Conservation (phyloP, 1,140 invertebrate genomes). For the Formica exsecta region DNA sequence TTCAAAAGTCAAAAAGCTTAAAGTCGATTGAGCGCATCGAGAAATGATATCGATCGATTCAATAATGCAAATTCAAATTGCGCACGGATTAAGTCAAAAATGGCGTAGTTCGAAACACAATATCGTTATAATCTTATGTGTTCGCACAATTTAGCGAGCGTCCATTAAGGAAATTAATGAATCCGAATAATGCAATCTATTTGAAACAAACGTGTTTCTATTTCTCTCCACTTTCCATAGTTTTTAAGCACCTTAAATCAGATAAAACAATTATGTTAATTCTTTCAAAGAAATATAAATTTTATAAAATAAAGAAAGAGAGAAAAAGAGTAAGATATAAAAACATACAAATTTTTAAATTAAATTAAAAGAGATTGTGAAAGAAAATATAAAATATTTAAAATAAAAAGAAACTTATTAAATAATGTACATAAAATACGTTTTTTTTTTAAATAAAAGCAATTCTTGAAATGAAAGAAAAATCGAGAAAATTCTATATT, state of each 20-base stretch:
- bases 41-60: conserved; percentile 33
- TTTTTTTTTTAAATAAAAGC: neutral
- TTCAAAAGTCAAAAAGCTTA: conserved; percentile 36
- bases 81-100: too few relatives aligned
- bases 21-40: conserved; percentile 60
- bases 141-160: neutral
- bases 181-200: neutral
- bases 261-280: neutral
- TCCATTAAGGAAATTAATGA: neutral
- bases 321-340: neutral
- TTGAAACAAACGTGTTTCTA: neutral
- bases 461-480: neutral
- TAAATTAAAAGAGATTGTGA: neutral
- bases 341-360: neutral
- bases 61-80: conserved; percentile 26
- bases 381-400: neutral
- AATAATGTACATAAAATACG: neutral
- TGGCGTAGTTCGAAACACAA: neutral
- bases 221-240: neutral
- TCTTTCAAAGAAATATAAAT: neutral
- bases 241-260: neutral
- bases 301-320: neutral
- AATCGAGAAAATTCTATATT: neutral
- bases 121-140: neutral
- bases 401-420: neutral